Conservation (phyloP, 1,140 invertebrate species). For the Drosophila mayri region DNA sequence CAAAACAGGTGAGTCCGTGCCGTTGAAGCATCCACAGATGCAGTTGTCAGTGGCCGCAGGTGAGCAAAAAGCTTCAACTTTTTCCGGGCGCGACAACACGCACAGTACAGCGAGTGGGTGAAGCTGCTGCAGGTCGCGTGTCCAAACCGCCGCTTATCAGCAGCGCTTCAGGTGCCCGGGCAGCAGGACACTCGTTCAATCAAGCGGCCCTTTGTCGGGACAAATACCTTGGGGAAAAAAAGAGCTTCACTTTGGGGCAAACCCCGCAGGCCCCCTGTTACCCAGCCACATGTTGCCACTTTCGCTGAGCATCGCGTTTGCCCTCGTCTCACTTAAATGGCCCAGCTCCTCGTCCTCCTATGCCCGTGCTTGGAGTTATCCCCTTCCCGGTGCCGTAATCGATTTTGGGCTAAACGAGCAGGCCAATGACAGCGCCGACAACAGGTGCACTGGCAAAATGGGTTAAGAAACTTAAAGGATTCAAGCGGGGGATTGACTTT, state of each 20-base stretch:
- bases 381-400: conserved; percentile 50
- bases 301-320: conserved; percentile 30
- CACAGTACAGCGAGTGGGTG: not conserved
- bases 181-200: conserved; percentile 59
- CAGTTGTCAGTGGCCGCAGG: conserved; percentile 44
- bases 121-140: conserved; percentile 22
- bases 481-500: not conserved
- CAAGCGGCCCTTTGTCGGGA: conserved; percentile 43
- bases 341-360: not conserved
- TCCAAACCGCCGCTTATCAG: conserved; percentile 44
- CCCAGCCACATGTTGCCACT: conserved; percentile 70
- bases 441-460: conserved; percentile 20
- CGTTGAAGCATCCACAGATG: conserved; percentile 28
- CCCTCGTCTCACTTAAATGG: conserved; percentile 34
- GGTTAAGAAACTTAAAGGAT: not conserved
- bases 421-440: conserved; percentile 45
- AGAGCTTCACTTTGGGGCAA: conserved; percentile 36
- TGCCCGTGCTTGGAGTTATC: conserved; percentile 17
- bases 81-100: conserved; percentile 6
- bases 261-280: not conserved
- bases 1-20: conserved; percentile 1
- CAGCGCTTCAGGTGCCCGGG: conserved; percentile 20
- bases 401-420: conserved; percentile 63
- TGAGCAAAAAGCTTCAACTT: conserved; percentile 25
- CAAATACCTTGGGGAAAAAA: conserved; percentile 50